phyloP scores from a whole-genome alignment of 2,888 invertebrate genomes.

The Hypercompe scribonia region DNA sequence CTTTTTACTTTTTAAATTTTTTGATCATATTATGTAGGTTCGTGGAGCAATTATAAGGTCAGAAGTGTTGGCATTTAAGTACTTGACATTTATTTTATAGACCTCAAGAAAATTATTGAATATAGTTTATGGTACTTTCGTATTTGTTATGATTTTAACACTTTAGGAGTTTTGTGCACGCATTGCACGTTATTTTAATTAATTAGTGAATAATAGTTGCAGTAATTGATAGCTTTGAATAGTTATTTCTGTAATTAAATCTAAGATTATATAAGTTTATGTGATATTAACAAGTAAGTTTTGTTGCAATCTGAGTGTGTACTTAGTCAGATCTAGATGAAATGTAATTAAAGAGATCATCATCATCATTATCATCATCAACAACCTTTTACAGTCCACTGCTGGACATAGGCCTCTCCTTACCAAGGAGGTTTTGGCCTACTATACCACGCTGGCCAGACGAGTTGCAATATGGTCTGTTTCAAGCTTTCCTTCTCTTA shows the following conservation, averaged over 20 bases:
- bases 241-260: neutral
- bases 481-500: too few species aligned
- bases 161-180: slow-evolving; percentile 25
- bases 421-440: too few species aligned
- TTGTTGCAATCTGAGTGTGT: neutral
- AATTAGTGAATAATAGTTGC: neutral
- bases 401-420: too few species aligned
- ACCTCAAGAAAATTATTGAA: slow-evolving; percentile 28
- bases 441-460: too few species aligned
- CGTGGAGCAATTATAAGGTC: slow-evolving; percentile 40
- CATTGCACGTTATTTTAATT: slow-evolving; percentile 2
- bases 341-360: too few species aligned
- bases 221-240: neutral
- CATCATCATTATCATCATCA: too few species aligned
- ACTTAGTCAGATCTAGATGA: too few species aligned
- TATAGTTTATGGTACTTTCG: slow-evolving; percentile 19
- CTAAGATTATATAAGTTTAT: neutral
- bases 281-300: neutral
- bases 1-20: slow-evolving; percentile 22
- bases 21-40: slow-evolving; percentile 14
- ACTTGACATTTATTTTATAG: slow-evolving; percentile 40
- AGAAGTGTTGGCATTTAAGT: slow-evolving; percentile 33
- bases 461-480: too few species aligned
- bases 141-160: slow-evolving; percentile 44
- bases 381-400: too few species aligned